phyloP scores from a whole-genome alignment of 2,797 vertebrate genomes.

The Lycodopsis pacificus region DNA sequence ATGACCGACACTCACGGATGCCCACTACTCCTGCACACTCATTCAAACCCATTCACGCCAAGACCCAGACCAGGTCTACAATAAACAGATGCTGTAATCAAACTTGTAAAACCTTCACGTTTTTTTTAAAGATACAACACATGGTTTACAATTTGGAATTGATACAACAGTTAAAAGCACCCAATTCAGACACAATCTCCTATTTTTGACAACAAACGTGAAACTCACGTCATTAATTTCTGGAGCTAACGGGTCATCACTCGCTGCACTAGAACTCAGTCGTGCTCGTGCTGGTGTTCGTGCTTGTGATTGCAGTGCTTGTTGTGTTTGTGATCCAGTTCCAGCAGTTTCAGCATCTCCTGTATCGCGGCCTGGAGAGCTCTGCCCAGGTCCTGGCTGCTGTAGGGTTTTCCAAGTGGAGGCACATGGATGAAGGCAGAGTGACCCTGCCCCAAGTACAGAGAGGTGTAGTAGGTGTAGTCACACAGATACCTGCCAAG shows the following conservation, averaged over 20 bases:
- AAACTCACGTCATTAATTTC: slow-evolving; percentile 1
- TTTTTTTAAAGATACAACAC: slow-evolving; percentile 1
- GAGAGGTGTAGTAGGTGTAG: slow-evolving; percentile 95
- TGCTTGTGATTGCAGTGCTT: slow-evolving; percentile 71
- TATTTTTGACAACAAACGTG: neutral
- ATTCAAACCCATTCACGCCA: slow-evolving; percentile 17
- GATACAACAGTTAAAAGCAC: slow-evolving; percentile 10
- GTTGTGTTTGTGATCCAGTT: slow-evolving; percentile 78
- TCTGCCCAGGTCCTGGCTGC: slow-evolving; percentile 88
- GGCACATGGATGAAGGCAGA: slow-evolving; percentile 94
- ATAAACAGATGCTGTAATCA: slow-evolving; percentile 7
- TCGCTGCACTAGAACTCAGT: neutral
- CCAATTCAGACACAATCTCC: slow-evolving; percentile 1
- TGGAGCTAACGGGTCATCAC: neutral
- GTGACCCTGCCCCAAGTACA: slow-evolving; percentile 89
- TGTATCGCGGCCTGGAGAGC: slow-evolving; percentile 88
- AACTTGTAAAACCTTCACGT: neutral
- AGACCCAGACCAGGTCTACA: slow-evolving; percentile 1
- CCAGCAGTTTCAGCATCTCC: slow-evolving; percentile 89
- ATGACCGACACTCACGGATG: slow-evolving; percentile 2
- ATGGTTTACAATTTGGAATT: neutral
- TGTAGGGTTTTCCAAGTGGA: slow-evolving; percentile 91
- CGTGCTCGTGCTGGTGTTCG: slow-evolving; percentile 36
- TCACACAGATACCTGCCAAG: slow-evolving; percentile 93
- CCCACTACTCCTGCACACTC: slow-evolving; percentile 2